Conservation (phyloP, 2,113 vertebrate species). For the Chelonoidis abingdonii region DNA sequence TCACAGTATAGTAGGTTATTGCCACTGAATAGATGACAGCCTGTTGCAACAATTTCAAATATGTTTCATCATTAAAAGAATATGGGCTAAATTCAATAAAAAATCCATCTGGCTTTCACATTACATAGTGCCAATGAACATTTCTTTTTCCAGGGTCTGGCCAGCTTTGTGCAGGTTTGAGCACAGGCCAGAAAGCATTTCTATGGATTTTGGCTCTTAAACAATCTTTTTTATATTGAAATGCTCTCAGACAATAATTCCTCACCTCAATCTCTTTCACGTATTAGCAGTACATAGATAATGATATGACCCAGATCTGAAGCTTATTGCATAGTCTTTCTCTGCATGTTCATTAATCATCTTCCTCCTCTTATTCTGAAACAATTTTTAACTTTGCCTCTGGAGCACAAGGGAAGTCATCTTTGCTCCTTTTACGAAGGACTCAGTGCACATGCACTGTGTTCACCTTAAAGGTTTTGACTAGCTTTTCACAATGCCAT, state of each 20-base stretch:
- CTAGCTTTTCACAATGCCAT: background rate
- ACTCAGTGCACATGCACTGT: background rate
- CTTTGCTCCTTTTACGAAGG: background rate
- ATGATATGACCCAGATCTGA: background rate
- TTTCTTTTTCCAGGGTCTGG: background rate
- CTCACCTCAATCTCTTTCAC: background rate
- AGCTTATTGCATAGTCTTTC: background rate
- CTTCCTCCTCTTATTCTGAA: accelerated
- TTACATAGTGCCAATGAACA: accelerated
- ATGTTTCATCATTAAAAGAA: background rate
- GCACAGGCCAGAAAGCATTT: background rate
- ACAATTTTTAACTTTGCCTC: background rate
- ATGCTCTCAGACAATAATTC: background rate
- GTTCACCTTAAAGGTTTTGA: background rate
- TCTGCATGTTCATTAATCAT: background rate
- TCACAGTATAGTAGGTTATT: background rate
- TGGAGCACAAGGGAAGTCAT: background rate
- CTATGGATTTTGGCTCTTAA: background rate
- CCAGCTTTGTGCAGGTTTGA: background rate
- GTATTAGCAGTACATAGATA: background rate
- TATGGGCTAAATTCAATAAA: background rate
- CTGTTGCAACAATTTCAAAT: background rate
- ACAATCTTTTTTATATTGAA: background rate
- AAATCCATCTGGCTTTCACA: background rate
- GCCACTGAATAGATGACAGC: background rate